These are phyloP conservation scores for Glandiceps talaboti DNA, from an alignment of 53 echinoderm and acorn worm genomes.

Conservation along the genomic window DNA sequence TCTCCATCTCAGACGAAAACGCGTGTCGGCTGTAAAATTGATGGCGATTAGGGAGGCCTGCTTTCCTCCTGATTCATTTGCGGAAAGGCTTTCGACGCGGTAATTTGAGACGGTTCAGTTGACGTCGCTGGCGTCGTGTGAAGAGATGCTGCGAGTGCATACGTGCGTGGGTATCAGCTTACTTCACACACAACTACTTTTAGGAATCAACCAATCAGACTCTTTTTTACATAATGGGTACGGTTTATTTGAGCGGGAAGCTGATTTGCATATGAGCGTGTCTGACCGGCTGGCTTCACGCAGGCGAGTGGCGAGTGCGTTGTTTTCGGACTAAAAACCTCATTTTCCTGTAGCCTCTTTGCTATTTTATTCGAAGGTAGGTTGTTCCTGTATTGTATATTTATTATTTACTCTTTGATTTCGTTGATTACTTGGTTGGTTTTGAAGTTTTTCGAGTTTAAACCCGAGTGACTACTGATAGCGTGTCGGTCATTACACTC, in stretches of 20 bases:
- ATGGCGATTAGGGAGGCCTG: neutral
- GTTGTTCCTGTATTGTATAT: neutral
- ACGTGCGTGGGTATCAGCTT: neutral
- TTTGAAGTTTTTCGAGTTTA: neutral
- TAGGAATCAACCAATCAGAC: neutral
- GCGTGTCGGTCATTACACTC: neutral
- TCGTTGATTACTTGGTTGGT: neutral
- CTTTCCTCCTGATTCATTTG: neutral
- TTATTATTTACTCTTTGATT: too few species aligned
- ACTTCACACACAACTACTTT: neutral
- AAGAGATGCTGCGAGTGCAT: neutral
- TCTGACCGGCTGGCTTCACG: neutral
- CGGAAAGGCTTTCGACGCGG: neutral
- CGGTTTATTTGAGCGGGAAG: neutral
- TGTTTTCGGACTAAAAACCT: neutral
- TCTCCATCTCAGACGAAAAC: neutral
- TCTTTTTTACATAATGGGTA: neutral
- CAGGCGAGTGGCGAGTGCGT: neutral
- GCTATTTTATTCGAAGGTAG: neutral
- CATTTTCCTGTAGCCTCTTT: neutral
- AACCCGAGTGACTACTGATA: neutral
- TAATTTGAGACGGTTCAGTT: neutral
- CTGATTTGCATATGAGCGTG: neutral
- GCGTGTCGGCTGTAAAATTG: neutral
- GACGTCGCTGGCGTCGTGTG: slow-evolving; percentile 1